Evolutionary conservation across 1,140 invertebrate species (phyloP), one percentile per base, ranked within the genome.

Genomic region (Rhopalosiphum maidis): DNA sequence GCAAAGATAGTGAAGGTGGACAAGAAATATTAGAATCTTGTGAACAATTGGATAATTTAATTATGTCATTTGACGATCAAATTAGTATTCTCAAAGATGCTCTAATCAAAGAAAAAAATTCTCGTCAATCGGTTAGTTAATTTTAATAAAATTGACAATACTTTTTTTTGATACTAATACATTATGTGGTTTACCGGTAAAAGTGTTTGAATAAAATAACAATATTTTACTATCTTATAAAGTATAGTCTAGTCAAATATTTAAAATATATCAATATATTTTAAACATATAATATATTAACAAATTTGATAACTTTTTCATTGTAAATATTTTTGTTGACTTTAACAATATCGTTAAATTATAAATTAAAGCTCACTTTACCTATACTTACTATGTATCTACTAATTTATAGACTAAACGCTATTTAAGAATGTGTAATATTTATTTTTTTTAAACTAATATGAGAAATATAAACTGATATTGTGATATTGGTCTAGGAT

Each of bases 21-120:
- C 21, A 93, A 93, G 91, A 93, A 41, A 86, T 93, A 54, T 54
- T 86, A 83, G 77, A 85, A 30, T 25, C 82, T n/a, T 93, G 82
- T 41, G 91, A 93, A 37, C 77, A 93, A 22, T 55, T 93, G 48
- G 82, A 93, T 54, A 85, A 43, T 54, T 54, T 86, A 41, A 41
- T 93, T 37, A 54, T 37, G 37, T 85, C 35, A 54, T 93, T 93
- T 86, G 91, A 93, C 7, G 35, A 93, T 43, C 91, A 93, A 55
- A 86, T 93, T 15, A 93, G 30, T 86, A 55, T 51, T 37, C 48
- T 93, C 0, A 54, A 55, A 43, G 48, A 93, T 25, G 48, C 48
- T 37, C 30, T 93, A n/a, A 54, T 22, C 1, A 93, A 54, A 93
- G 91, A 93, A 55, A 86, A 86, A 86, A 41, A 55, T 55, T 6